These are phyloP conservation scores for Acleris holmiana DNA, from an alignment of 2,888 invertebrate genomes.

Conservation along the genomic window DNA sequence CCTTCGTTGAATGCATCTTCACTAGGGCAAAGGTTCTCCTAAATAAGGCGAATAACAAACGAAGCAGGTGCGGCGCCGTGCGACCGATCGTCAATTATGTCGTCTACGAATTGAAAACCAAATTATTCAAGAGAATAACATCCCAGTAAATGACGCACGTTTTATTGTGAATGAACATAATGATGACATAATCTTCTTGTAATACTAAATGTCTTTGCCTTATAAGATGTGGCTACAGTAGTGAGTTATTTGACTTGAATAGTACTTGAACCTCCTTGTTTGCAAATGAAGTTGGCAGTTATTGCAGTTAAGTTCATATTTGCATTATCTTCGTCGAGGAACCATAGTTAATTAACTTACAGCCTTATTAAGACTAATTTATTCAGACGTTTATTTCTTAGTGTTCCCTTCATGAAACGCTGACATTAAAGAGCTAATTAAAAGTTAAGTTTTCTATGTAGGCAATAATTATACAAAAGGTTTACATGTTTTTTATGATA, in stretches of 20 bases:
- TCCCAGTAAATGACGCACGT: no score
- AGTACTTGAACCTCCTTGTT: constrained; percentile 5
- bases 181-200: neutral
- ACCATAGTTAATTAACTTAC: neutral
- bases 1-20: no score
- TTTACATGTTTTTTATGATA: no score
- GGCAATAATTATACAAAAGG: no score
- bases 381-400: neutral
- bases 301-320: neutral
- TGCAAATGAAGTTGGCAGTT: constrained; percentile 5
- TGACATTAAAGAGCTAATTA: neutral
- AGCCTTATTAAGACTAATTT: neutral
- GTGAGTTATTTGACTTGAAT: neutral
- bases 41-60: no score
- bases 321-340: neutral
- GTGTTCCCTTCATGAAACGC: neutral
- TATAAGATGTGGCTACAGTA: neutral
- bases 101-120: no score
- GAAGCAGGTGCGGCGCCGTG: no score
- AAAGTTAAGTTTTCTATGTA: no score
- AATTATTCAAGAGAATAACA: no score
- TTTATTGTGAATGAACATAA: neutral
- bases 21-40: no score
- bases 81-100: no score
- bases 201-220: neutral